Evolutionary conservation across 1,140 invertebrate genomes (phyloP).

Genomic region (Achatina immaculata): DNA sequence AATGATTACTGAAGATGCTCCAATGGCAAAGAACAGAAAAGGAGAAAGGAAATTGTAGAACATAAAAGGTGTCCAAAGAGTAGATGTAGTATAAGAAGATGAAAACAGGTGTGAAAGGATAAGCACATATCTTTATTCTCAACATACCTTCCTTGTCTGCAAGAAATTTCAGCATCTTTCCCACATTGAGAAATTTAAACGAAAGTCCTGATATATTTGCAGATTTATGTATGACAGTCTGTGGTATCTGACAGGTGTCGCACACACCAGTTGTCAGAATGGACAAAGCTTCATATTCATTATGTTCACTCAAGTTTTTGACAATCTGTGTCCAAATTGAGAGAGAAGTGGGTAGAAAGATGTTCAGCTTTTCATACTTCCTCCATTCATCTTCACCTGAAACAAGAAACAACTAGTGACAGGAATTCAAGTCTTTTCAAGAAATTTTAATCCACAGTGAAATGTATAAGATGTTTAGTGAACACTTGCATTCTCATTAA

Average conservation of each 20-base stretch:
- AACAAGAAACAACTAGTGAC: background rate
- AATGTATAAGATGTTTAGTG: no score
- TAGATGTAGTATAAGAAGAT: no score
- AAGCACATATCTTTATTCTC: no score
- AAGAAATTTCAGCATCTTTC: conserved; percentile 1
- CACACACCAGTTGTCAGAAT: conserved; percentile 1
- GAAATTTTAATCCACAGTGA: no score
- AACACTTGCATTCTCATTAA: no score
- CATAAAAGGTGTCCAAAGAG: no score
- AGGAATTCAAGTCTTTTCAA: background rate
- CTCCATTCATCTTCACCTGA: background rate
- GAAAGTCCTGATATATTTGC: conserved; percentile 8
- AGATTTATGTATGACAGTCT: background rate
- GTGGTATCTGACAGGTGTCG: background rate
- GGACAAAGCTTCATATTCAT: conserved; percentile 15
- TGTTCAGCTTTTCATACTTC: background rate
- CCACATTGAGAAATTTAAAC: conserved; percentile 11
- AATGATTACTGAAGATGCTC: no score
- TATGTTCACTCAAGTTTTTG: background rate
- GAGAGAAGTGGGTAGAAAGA: background rate
- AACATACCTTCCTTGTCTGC: conserved; percentile 7
- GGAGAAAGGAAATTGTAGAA: no score
- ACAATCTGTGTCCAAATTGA: background rate
- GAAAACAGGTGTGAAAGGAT: no score
- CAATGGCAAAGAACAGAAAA: no score